A percentile compares a stretch with the other conserved stretches of the same genome.
Evolutionary conservation across 2,797 vertebrate species (phyloP).

Genomic region (Periophthalmus magnuspinnatus): DNA sequence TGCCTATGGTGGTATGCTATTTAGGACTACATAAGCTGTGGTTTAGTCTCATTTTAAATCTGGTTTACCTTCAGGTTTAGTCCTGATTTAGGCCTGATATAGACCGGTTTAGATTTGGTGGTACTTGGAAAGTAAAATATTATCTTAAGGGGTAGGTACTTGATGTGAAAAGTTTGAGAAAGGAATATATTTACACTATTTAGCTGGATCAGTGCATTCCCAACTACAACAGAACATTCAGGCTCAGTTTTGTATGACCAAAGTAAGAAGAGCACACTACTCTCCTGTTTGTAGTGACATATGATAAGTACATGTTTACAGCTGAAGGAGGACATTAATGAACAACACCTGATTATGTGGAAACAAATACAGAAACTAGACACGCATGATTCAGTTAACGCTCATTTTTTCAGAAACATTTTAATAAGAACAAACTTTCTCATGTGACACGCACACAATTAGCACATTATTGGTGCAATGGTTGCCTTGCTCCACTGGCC

Average conservation of each 20-base stretch:
- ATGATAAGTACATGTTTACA: conserved; percentile 7
- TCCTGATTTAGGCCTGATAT: too few relatives aligned
- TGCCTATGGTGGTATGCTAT: too few relatives aligned
- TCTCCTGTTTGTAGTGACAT: conserved; percentile 5
- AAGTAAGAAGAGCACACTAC: neutral
- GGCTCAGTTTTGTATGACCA: neutral
- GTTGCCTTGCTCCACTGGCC: conserved; percentile 2
- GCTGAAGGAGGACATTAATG: conserved; percentile 15
- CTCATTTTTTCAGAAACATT: conserved; percentile 11
- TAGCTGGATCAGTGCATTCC: neutral
- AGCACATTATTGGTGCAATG: conserved; percentile 24
- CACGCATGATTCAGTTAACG: conserved; percentile 8
- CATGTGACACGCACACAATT: conserved; percentile 17
- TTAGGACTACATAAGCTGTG: too few relatives aligned
- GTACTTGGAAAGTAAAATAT: too few relatives aligned
- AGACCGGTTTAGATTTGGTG: too few relatives aligned
- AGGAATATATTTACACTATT: too few relatives aligned
- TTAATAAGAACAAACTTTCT: conserved; percentile 18
- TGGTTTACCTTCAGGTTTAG: too few relatives aligned
- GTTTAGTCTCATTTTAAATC: too few relatives aligned
- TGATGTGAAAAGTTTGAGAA: too few relatives aligned
- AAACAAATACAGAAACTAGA: conserved; percentile 31
- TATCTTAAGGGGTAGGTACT: too few relatives aligned
- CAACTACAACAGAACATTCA: neutral
- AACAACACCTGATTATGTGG: conserved; percentile 11